Percentiles rank a stretch among this genome's conserved stretches.
phyloP scores from a whole-genome alignment of 64 coral and sea anemone genomes.

The Porites lutea region DNA sequence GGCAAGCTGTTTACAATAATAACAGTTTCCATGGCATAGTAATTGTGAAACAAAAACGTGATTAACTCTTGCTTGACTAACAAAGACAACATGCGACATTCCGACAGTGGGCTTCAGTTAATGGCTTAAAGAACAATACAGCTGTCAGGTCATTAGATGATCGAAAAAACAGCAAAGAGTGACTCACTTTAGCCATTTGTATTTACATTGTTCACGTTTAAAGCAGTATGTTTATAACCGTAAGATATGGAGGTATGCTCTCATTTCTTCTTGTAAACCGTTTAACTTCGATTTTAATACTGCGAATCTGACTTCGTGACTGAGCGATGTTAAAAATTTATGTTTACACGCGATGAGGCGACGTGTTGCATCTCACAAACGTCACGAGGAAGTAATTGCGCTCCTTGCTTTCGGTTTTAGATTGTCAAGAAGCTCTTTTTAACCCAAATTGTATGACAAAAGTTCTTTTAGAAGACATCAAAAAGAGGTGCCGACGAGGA shows the following conservation, averaged over 20 bases:
- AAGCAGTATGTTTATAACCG: conserved; percentile 66
- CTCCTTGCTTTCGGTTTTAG: conserved; percentile 25
- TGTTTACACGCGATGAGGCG: not conserved
- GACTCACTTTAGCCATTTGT: not conserved
- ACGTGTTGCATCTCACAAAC: not conserved
- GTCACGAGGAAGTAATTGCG: not conserved
- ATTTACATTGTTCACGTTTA: not conserved
- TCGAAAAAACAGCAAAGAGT: not conserved
- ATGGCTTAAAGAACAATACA: not conserved
- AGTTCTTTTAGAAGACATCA: conserved; percentile 86
- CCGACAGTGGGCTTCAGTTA: not conserved
- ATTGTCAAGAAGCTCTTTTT: conserved; percentile 84
- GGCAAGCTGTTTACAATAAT: not conserved
- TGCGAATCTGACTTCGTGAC: not conserved
- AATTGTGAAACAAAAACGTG: conserved; percentile 7
- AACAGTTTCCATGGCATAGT: conserved; percentile 3
- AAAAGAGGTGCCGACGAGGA: conserved; percentile 71
- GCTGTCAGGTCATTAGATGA: not conserved
- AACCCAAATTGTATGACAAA: conserved; percentile 91
- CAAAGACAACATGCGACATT: conserved; percentile 1
- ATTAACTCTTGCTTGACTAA: conserved; percentile 23
- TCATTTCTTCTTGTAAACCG: not conserved
- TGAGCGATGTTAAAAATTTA: not conserved
- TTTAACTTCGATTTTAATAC: not conserved
- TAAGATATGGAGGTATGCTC: conserved; percentile 65